Base-by-base conservation (phyloP, 2,113 vertebrate genomes). In the Actenoides lindsayi region DNA sequence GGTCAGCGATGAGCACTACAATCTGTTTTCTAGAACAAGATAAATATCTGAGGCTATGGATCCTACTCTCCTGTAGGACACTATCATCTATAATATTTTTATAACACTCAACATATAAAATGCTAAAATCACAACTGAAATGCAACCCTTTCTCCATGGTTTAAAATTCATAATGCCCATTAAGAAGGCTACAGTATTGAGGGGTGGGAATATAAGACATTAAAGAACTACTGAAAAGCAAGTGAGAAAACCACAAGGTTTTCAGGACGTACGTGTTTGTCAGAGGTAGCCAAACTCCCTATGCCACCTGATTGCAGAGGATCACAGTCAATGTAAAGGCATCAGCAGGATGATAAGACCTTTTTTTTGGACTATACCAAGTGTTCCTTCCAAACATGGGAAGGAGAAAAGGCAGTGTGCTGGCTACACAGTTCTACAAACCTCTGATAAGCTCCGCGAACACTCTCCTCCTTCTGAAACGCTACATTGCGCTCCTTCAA, bases 361-460 rank as follows among this genome's bases (percentile, higher is more conserved):
- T 54, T 31, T 91, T 87, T 90, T 91, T 75, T 46, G 21, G 86
- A 81, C 65, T 50, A 50, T 8, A 37, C 65, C 67, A 92, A 76
- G 54, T 28, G 11, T n/a, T 83, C 79, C 53, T 89, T 95, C 83
- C 91, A 93, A 89, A 97, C 78, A 92, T 48, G 83, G 94, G 63
- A 87, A 81, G 24, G 12, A 62, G 54, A 71, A 60, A 21, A 85
- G 60, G 0, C 6, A 44, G 56, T 9, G 0, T 30, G 48, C 42
- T 78, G 42, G 31, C 78, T 64, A 24, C 8, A 1, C 42, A 39
- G 54, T 37, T 71, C 69, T 48, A 64, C 75, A 89, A 73, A 37
- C 33, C 39, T 70, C 56, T 31, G 63, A 57, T 67, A 93, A 91
- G 35, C 25, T 62, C 63, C 84, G 80, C 0, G 1, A 70, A 46